Conservation (phyloP, 2,113 vertebrate genomes). For the Mus pahari region DNA sequence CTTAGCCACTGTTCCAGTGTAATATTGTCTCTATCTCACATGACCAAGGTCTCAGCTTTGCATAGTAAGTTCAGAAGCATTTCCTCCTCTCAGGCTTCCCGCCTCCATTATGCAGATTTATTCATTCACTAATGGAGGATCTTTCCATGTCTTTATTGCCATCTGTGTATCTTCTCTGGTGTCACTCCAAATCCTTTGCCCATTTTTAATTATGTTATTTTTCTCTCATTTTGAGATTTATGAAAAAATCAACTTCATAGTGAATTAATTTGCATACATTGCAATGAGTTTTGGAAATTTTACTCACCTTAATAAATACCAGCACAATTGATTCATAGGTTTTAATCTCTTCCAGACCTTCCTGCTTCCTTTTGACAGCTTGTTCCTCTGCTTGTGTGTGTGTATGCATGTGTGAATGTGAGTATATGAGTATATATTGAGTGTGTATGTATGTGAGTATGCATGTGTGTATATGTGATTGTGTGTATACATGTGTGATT, state of each 20-base stretch:
- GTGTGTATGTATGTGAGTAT: background rate
- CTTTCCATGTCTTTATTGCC: conserved; percentile 11
- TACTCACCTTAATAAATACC: background rate
- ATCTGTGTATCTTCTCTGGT: conserved; percentile 31
- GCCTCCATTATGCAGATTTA: background rate
- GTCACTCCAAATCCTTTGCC: conserved; percentile 31
- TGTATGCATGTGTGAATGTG: background rate
- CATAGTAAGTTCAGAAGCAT: background rate
- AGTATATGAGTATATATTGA: background rate
- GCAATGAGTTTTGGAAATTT: conserved; percentile 1
- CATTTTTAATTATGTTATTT: conserved; percentile 16
- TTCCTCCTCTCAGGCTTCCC: background rate
- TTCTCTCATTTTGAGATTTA: conserved; percentile 13
- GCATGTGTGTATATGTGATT: background rate
- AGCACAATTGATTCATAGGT: background rate
- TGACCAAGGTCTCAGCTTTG: background rate
- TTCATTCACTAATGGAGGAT: background rate
- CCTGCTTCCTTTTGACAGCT: background rate
- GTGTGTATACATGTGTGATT: background rate
- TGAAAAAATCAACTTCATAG: background rate
- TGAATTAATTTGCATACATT: conserved; percentile 19
- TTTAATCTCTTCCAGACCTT: background rate
- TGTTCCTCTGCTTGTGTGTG: background rate
- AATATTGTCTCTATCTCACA: background rate
- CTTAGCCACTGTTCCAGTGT: background rate